Evolutionary conservation across 2,113 vertebrate species (phyloP).

Genomic region (Bubalus kerabau): DNA sequence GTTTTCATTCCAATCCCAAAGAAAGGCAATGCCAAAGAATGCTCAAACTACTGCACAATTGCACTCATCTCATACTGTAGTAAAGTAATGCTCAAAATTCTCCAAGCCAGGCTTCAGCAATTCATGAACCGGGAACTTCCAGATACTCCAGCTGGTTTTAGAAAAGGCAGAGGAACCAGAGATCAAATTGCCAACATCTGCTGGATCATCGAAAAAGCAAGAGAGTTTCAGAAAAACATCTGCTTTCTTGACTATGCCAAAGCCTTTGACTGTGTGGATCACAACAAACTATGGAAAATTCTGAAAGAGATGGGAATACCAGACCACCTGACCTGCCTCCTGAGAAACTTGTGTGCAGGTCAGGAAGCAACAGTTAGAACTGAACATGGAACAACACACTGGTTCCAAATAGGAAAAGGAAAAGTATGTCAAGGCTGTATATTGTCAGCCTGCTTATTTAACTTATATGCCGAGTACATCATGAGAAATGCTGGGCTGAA

Average conservation of each 20-base stretch:
- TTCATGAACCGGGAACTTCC: accelerated
- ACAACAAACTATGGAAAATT: background rate
- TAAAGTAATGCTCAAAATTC: background rate
- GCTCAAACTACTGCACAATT: accelerated
- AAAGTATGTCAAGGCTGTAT: background rate
- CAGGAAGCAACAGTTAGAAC: background rate
- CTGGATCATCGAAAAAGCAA: background rate
- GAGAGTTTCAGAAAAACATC: background rate
- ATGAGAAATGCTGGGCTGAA: accelerated
- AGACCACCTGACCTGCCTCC: background rate
- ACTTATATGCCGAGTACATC: background rate
- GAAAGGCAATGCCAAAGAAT: background rate
- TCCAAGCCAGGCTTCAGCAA: background rate
- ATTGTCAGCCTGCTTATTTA: background rate
- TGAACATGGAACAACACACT: background rate
- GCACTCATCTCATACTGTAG: accelerated
- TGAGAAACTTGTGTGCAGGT: background rate
- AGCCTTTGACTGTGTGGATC: background rate
- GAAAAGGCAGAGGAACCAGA: background rate
- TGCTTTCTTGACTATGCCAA: background rate
- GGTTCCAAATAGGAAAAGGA: background rate
- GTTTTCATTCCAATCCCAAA: background rate
- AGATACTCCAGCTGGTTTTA: background rate
- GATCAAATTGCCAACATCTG: background rate
- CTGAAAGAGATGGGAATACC: too few relatives aligned